phyloP scores from a whole-genome alignment of 2,797 vertebrate genomes.

The Zenarchopterus dispar region DNA sequence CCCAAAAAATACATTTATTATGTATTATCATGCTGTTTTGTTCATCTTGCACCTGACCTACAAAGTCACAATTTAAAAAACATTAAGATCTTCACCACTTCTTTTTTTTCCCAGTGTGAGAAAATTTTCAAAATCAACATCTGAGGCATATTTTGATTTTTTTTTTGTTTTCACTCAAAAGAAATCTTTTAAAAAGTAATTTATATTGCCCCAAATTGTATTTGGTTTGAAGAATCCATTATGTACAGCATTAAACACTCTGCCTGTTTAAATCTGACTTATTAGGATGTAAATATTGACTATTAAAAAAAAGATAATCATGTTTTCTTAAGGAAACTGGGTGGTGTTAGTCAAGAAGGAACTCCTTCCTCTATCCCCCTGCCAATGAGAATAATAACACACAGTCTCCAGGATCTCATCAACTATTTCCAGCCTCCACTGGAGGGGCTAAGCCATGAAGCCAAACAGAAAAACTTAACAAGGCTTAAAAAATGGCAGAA shows the following conservation, averaged over 20 bases:
- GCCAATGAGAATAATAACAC: slow-evolving; percentile 82
- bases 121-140: too few relatives aligned
- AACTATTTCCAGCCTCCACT: slow-evolving; percentile 88
- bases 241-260: too few relatives aligned
- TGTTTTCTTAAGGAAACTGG: slow-evolving; percentile 83
- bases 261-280: background rate
- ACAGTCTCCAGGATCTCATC: slow-evolving; percentile 91
- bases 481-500: slow-evolving; percentile 91
- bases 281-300: background rate
- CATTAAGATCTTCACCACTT: background rate
- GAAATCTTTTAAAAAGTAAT: too few relatives aligned
- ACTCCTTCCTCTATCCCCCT: slow-evolving; percentile 75
- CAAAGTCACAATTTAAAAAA: background rate
- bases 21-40: background rate
- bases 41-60: background rate
- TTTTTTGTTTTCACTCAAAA: too few relatives aligned
- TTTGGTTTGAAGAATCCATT: too few relatives aligned
- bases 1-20: too few relatives aligned
- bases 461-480: slow-evolving; percentile 85
- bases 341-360: slow-evolving; percentile 82
- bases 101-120: too few relatives aligned
- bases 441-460: slow-evolving; percentile 85
- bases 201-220: too few relatives aligned
- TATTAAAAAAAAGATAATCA: background rate
- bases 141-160: too few relatives aligned